These are phyloP conservation scores for Antennarius maculatus DNA, from an alignment of 2,797 vertebrate genomes.

Conservation along the genomic window DNA sequence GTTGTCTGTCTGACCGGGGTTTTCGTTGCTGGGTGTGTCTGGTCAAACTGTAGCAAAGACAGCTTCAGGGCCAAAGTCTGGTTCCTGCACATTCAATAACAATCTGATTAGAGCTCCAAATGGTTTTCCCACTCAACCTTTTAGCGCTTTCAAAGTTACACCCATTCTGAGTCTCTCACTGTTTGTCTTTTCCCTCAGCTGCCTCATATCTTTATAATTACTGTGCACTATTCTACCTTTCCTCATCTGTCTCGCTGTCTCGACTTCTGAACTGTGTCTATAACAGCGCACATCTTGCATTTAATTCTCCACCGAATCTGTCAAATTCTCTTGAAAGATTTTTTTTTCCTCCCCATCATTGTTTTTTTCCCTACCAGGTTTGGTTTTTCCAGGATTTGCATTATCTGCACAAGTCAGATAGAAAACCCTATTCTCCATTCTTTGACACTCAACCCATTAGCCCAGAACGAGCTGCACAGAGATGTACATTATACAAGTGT, in stretches of 20 bases:
- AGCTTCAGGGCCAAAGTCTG: constrained; percentile 61
- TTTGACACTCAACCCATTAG: constrained; percentile 65
- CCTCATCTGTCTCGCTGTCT: constrained; percentile 27
- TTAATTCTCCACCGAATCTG: constrained; percentile 13
- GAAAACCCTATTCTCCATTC: constrained; percentile 43
- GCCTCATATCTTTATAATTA: constrained; percentile 63
- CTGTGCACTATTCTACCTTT: constrained; percentile 23
- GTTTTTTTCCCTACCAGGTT: background rate
- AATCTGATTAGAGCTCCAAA: constrained; percentile 79
- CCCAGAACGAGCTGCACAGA: constrained; percentile 66
- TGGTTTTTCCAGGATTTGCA: constrained; percentile 14
- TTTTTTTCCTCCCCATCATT: constrained; percentile 4
- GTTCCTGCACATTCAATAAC: constrained; percentile 75
- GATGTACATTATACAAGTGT: constrained; percentile 71
- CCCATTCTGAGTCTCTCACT: constrained; percentile 51
- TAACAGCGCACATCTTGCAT: constrained; percentile 25
- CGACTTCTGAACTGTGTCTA: constrained; percentile 17
- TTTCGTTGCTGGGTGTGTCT: constrained; percentile 52
- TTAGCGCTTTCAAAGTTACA: constrained; percentile 62
- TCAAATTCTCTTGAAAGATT: constrained; percentile 5
- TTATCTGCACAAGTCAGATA: constrained; percentile 35
- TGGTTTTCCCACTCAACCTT: constrained; percentile 75
- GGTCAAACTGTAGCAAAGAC: constrained; percentile 41
- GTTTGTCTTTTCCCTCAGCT: constrained; percentile 37
- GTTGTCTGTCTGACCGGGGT: constrained; percentile 42